These are phyloP conservation scores for Geotrupes spiniger DNA, from an alignment of 2,888 invertebrate species.

Conservation along the genomic window DNA sequence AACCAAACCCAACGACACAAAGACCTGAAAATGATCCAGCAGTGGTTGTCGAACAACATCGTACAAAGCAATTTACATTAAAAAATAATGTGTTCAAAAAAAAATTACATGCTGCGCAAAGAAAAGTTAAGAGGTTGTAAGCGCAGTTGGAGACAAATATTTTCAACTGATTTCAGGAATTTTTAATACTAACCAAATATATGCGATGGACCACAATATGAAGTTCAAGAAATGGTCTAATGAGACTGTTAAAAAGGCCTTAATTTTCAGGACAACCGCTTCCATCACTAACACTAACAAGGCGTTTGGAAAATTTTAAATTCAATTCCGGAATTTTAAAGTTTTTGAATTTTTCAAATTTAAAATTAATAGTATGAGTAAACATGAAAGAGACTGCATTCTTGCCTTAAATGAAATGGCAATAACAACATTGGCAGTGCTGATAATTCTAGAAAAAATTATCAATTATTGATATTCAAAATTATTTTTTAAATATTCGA, in stretches of 20 bases:
- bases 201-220: not conserved
- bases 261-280: constrained; percentile 1
- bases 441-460: constrained; percentile 18
- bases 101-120: too few relatives aligned
- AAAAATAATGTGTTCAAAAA: too few relatives aligned
- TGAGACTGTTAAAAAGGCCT: not conserved
- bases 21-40: too few relatives aligned
- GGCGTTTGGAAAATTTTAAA: not conserved
- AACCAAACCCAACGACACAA: too few relatives aligned
- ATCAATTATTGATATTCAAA: constrained; percentile 19
- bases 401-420: not conserved
- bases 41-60: too few relatives aligned
- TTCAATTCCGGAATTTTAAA: too few relatives aligned
- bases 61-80: too few relatives aligned
- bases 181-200: not conserved
- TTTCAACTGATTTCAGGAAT: not conserved
- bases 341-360: not conserved
- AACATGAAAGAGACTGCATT: not conserved
- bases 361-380: not conserved
- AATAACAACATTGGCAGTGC: not conserved
- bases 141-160: too few relatives aligned
- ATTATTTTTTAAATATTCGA: constrained; percentile 13
- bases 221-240: constrained; percentile 1
- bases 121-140: too few relatives aligned
- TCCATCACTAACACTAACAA: not conserved